These are phyloP conservation scores for Sphaeridia pumilis DNA, from an alignment of 2,888 invertebrate genomes.

Conservation along the genomic window DNA sequence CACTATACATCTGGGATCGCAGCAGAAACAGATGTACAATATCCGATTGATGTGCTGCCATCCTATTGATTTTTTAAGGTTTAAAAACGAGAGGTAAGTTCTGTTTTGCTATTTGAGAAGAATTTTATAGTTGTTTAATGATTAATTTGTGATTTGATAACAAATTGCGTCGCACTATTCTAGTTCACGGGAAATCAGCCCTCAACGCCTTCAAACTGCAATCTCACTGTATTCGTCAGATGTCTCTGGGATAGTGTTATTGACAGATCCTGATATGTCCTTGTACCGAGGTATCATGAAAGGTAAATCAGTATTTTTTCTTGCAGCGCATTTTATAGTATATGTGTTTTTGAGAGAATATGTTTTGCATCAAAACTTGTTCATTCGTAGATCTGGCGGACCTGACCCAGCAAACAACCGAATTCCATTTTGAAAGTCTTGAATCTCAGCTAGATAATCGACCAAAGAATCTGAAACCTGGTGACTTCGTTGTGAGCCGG, in stretches of 20 bases:
- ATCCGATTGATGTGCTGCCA: conserved; percentile 79
- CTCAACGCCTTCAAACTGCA: conserved; percentile 80
- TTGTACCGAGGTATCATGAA: conserved; percentile 52
- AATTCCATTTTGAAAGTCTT: conserved; percentile 84
- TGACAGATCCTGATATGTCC: conserved; percentile 57
- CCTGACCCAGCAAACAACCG: conserved; percentile 68
- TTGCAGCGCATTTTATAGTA: not conserved
- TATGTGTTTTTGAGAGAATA: not conserved
- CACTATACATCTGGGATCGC: conserved; percentile 93
- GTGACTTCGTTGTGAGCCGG: conserved; percentile 72
- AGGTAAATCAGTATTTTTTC: conserved; percentile 41
- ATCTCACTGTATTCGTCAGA: conserved; percentile 86
- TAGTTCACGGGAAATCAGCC: conserved; percentile 39
- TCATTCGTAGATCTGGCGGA: conserved; percentile 50
- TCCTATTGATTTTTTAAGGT: conserved; percentile 56
- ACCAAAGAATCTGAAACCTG: conserved; percentile 42
- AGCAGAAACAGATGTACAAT: conserved; percentile 97
- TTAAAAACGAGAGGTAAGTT: conserved; percentile 33
- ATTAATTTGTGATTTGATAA: too few relatives aligned
- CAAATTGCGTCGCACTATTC: conserved; percentile 1
- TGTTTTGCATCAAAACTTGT: not conserved
- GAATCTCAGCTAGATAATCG: conserved; percentile 63
- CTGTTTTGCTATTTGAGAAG: conserved; percentile 5
- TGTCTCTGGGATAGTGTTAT: conserved; percentile 72
- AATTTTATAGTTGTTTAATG: too few relatives aligned